Base-by-base conservation (phyloP, 1,140 invertebrate genomes). In the Ostrea edulis region DNA sequence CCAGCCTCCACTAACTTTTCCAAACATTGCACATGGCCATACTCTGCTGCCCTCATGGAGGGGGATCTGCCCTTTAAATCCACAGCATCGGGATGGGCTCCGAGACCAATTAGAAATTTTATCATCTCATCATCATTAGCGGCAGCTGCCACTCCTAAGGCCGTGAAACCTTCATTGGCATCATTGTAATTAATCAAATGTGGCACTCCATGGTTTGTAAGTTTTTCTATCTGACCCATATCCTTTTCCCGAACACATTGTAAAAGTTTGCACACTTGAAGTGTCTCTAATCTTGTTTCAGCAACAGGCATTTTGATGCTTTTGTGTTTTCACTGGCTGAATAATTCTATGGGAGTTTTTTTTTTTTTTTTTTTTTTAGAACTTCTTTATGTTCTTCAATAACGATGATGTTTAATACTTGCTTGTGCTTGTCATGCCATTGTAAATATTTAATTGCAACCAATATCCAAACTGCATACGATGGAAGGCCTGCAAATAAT, bases 161-260 rank as follows among this genome's bases (percentile, higher is more conserved):
- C 94, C 25, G 94, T 95, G 58, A 93, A 91, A 1, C 94, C 95
- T 82, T 94, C 92, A 65, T 92, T 90, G 22, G 93, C 91, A 89
- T 95, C 95, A 91, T 94, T 94, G 84, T 94, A 95, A 90, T 95
- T 95, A 52, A 95, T 93, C n/a, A 95, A 90, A 90, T 94, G 93
- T 35, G 93, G 93, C 0, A 95, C 92, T 52, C 95, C 95, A 91
- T 93, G 93, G 12, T 90, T 54, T 62, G 92, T 92, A 82, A 95
- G 90, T 84, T 95, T 95, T 81, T 93, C 90, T 58, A 95, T 94
- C 88, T 95, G 93, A 8, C 89, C 81, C 55, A 91, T 93, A 88
- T 95, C 93, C 84, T 93, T 92, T 55, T 93, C 92, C 68, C 94
- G 84, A 20, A 95, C 94, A 91, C 94, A 95, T 90, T 95, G 94